Percentiles rank a stretch among this genome's conserved stretches.
Evolutionary conservation across 2,888 invertebrate species (phyloP).

Genomic region (Eustalomyia histrio): DNA sequence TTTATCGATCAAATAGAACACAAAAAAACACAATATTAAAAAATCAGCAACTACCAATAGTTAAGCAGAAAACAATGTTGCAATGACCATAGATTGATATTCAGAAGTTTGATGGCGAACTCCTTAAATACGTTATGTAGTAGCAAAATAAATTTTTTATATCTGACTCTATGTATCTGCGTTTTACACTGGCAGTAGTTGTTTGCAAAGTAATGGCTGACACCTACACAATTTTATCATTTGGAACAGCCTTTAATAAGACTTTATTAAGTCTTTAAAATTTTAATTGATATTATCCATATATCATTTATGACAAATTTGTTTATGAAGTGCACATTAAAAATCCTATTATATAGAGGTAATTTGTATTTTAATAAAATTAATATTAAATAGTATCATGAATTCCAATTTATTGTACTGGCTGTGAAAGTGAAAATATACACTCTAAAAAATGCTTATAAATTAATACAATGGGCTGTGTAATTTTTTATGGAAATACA

Average conservation of each 20-base stretch:
- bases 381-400: constrained; percentile 16
- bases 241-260: not conserved
- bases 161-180: not conserved
- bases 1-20: constrained; percentile 50
- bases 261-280: no score
- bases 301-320: not conserved
- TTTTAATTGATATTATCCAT: constrained; percentile 17
- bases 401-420: not conserved
- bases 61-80: constrained; percentile 53
- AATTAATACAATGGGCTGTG: no score
- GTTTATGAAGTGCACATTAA: not conserved
- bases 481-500: no score
- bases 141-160: constrained; percentile 15
- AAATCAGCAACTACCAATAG: constrained; percentile 52
- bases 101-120: constrained; percentile 22
- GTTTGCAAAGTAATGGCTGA: constrained; percentile 18
- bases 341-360: constrained; percentile 1
- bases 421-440: constrained; percentile 9
- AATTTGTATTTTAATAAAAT: constrained; percentile 12
- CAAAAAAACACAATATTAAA: constrained; percentile 3
- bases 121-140: constrained; percentile 31
- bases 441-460: no score
- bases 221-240: constrained; percentile 15
- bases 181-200: not conserved
- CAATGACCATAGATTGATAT: constrained; percentile 43